Evolutionary conservation across 2,888 invertebrate species (phyloP), one percentile per base, ranked within the genome.

Genomic region (Neocrepidodera transversa): DNA sequence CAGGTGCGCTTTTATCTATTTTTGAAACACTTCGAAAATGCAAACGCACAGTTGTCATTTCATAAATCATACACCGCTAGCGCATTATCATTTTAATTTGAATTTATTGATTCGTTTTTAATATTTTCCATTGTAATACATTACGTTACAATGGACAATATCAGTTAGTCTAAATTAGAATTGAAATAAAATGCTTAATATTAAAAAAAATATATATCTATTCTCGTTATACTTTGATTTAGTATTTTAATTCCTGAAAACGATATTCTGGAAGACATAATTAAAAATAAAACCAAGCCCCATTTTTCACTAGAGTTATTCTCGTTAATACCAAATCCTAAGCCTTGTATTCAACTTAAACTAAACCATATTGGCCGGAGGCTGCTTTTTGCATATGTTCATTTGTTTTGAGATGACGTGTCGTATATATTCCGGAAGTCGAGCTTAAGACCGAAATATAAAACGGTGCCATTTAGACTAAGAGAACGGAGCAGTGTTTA

Each of bases 311-410:
- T 2, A 7, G 36, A 36, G 23, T 23, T 36, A 49, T 36, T 13
- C 14, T 17, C 11, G 49, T 36, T 36, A 13, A 18, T 11, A 49
- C 13, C 13, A 20, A 49, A 49, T 49, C 49, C 36, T 10, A 13
- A 17, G 14, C 10, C 23, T 23, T 18, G 48, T 32, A 48, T 48
- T 18, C 16, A 8, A 23, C 23, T 14, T 49, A 36, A 49, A 36
- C 36, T 23, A 35, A 49, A 49, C 49, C 49, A 49, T 49, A 49
- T 36, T 49, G 49, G 13, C 8, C 11, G 23, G 43, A 23, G 23
- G n/a, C 18, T 48, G 11, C 30, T 63, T 63, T 63, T 63, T 63
- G 60, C 60, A 63, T 57, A 63, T 60, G 63, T 63, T 63, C 59
- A 56, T 59, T 57, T 53, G 51, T 60, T n/a, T 54, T 16, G 20